A percentile compares a stretch with the other conserved stretches of the same genome.
Conservation (phyloP, 2,113 vertebrate genomes). For the Tursiops truncatus region DNA sequence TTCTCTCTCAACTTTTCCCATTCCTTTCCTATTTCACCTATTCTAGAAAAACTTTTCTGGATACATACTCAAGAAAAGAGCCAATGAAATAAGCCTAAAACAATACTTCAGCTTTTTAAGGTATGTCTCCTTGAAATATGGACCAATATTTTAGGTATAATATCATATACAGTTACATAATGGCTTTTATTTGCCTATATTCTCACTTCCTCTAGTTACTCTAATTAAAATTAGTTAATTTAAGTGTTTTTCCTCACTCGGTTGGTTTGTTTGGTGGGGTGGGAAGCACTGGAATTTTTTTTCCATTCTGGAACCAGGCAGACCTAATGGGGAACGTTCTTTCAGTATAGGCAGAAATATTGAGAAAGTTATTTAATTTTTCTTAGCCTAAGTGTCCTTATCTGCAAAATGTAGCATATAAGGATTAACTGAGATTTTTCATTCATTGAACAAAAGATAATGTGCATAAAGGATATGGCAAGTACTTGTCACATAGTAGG, state of each 20-base stretch:
- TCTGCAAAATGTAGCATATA: not conserved
- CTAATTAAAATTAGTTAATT: slow-evolving; percentile 6
- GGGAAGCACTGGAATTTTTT: not conserved
- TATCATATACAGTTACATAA: not conserved
- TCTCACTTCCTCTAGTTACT: not conserved
- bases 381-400: not conserved
- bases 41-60: not conserved
- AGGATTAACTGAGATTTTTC: not conserved
- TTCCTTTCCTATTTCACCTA: not conserved
- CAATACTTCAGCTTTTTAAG: not conserved
- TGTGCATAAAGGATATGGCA: not conserved
- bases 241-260: not conserved
- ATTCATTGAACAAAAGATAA: not conserved
- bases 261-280: not conserved
- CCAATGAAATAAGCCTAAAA: not conserved
- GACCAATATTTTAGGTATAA: not conserved
- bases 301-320: not conserved
- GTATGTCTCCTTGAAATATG: not conserved
- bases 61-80: not conserved
- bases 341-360: not conserved
- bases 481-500: not conserved
- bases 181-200: not conserved
- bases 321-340: not conserved
- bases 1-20: not conserved
- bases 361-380: not conserved